Evolutionary conservation across 2,113 vertebrate species (phyloP), one percentile per base, ranked within the genome.

Genomic region (Indicator indicator): DNA sequence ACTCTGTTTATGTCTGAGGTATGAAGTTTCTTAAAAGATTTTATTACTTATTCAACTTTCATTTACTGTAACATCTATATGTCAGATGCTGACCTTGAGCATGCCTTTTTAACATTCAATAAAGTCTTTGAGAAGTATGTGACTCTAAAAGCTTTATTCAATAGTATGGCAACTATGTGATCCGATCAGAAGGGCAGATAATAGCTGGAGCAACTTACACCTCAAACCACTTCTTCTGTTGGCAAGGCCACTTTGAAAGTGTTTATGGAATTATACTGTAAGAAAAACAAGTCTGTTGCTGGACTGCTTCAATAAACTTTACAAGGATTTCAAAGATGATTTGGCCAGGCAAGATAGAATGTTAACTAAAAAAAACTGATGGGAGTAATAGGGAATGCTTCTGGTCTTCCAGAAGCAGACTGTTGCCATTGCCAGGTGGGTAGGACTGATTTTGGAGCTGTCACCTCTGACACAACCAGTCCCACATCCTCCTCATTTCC

Each of bases 391-490:
- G 11, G 40, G 60, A 55, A 44, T 27, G n/a, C 10, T 82, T 82
- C 62, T 81, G 18, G 32, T n/a, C 21, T 74, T 86, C 28, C 46
- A 63, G 67, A 44, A 55, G 62, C 60, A 88, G 16, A 15, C 9
- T 56, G 4, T 40, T 79, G 30, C 67, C 20, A 21, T 68, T 88
- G 48, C 23, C 42, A 28, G 21, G 19, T 32, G n/a, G 4, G 9
- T 64, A 59, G 32, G 68, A n/a, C 38, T 83, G 33, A 15, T 12
- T 83, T 78, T 83, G 68, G 50, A 89, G 44, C 40, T 77, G n/a
- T 7, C 32, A 42, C 6, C 16, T 70, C 19, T 65, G 30, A 28
- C 30, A 19, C 0, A 0, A 5, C 40, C 40, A 32, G 26, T 59
- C 36, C 12, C 40, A 59, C 10, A 52, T 48, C 3, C 18, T 6